A percentile compares a stretch with the other conserved stretches of the same genome.
These are phyloP conservation scores for Gastrophryne carolinensis DNA, from an alignment of 2,797 vertebrate species.

Conservation along the genomic window DNA sequence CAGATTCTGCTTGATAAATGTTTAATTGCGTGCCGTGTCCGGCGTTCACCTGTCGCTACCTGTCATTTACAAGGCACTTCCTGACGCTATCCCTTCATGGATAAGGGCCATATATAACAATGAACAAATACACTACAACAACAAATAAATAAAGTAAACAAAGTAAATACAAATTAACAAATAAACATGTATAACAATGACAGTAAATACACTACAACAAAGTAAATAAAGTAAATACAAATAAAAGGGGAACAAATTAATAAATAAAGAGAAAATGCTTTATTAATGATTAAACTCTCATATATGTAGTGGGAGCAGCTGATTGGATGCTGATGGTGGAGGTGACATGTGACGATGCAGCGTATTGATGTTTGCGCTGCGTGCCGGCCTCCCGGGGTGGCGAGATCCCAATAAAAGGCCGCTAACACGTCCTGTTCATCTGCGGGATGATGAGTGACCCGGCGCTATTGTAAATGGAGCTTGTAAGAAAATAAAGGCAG, in stretches of 20 bases:
- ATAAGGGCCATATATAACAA: too few relatives aligned
- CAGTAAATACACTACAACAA: not conserved
- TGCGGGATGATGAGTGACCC: constrained; percentile 18
- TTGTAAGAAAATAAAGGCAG: constrained; percentile 23
- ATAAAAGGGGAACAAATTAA: not conserved
- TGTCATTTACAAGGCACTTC: too few relatives aligned
- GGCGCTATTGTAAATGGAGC: constrained; percentile 21
- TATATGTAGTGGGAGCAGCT: not conserved
- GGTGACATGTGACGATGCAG: not conserved
- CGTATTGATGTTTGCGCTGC: constrained; percentile 6
- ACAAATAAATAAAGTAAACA: too few relatives aligned
- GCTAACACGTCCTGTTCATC: not conserved
- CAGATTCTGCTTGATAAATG: too few relatives aligned
- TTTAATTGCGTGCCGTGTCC: too few relatives aligned
- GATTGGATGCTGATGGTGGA: not conserved
- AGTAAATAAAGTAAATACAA: not conserved
- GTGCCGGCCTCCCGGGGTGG: not conserved
- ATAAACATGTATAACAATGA: not conserved
- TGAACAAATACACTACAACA: too few relatives aligned
- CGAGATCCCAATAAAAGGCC: not conserved
- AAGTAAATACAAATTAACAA: not conserved
- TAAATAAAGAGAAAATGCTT: not conserved
- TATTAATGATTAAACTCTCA: not conserved
- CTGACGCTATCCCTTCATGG: too few relatives aligned
- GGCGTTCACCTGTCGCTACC: too few relatives aligned